These are phyloP conservation scores for Micromys minutus DNA, from an alignment of 2,113 vertebrate species.

Conservation along the genomic window DNA sequence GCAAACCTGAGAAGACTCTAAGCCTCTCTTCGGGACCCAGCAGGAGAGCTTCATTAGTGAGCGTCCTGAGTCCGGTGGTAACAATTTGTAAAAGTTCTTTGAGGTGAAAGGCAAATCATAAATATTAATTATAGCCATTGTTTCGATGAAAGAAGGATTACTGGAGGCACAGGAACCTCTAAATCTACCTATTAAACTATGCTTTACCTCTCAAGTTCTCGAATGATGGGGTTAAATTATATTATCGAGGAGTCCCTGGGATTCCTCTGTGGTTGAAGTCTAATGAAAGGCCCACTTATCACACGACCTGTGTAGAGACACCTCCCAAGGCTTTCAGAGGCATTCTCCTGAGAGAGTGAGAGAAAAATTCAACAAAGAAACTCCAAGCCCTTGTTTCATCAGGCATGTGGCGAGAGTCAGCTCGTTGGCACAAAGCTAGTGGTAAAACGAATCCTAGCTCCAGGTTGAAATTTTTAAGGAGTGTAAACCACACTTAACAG, in stretches of 20 bases:
- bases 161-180: slow-evolving; percentile 58
- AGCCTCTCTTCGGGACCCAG: slow-evolving; percentile 13
- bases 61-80: slow-evolving; percentile 18
- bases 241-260: slow-evolving; percentile 13
- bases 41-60: neutral
- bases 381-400: slow-evolving; percentile 22
- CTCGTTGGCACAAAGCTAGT: slow-evolving; percentile 1
- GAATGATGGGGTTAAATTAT: slow-evolving; percentile 64
- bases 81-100: slow-evolving; percentile 51
- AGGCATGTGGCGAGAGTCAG: neutral
- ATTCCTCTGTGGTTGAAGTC: slow-evolving; percentile 51
- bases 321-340: slow-evolving; percentile 53
- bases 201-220: slow-evolving; percentile 34
- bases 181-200: slow-evolving; percentile 50
- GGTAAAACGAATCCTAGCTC: slow-evolving; percentile 37
- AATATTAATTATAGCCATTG: slow-evolving; percentile 71
- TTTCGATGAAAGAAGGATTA: slow-evolving; percentile 69
- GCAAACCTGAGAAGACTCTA: neutral
- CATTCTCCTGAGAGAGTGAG: slow-evolving; percentile 40
- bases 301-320: slow-evolving; percentile 48
- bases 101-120: slow-evolving; percentile 62
- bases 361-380: slow-evolving; percentile 37
- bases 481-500: slow-evolving; percentile 24
- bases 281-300: slow-evolving; percentile 59
- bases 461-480: slow-evolving; percentile 46